phyloP scores from a whole-genome alignment of 2,113 vertebrate genomes.

The Apaloderma vittatum region DNA sequence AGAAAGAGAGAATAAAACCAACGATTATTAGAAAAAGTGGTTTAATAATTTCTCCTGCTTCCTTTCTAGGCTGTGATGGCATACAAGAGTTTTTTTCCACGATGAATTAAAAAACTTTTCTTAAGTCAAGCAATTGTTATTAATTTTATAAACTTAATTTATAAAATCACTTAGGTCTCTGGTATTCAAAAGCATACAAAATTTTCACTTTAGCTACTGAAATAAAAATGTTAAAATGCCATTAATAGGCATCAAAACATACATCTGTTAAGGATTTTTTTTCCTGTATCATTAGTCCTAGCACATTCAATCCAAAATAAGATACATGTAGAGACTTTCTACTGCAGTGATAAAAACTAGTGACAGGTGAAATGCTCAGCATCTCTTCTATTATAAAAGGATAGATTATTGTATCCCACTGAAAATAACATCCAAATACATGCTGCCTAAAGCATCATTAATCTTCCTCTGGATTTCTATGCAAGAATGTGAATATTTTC shows the following conservation, averaged over 20 bases:
- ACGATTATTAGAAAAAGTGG: background rate
- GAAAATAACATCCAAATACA: background rate
- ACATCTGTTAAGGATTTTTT: background rate
- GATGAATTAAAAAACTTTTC: background rate
- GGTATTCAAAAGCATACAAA: background rate
- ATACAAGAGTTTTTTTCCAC: background rate
- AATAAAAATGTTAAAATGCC: background rate
- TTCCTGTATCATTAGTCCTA: background rate
- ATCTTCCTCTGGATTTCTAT: background rate
- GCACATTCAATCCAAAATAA: background rate
- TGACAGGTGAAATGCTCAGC: background rate
- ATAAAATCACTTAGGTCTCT: background rate
- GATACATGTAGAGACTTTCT: background rate
- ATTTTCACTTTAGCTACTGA: background rate
- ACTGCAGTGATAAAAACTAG: background rate
- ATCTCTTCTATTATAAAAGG: background rate
- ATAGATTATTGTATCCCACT: background rate
- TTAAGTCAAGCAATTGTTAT: background rate
- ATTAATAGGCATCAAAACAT: background rate
- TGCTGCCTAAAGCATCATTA: background rate
- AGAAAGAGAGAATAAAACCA: background rate
- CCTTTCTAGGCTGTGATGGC: background rate
- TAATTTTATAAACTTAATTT: background rate
- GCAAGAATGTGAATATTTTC: background rate
- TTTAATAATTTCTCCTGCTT: background rate